A percentile compares a stretch with the other conserved stretches of the same genome.
Evolutionary conservation across 2,888 invertebrate genomes (phyloP).

Genomic region (Mythimna pallens): DNA sequence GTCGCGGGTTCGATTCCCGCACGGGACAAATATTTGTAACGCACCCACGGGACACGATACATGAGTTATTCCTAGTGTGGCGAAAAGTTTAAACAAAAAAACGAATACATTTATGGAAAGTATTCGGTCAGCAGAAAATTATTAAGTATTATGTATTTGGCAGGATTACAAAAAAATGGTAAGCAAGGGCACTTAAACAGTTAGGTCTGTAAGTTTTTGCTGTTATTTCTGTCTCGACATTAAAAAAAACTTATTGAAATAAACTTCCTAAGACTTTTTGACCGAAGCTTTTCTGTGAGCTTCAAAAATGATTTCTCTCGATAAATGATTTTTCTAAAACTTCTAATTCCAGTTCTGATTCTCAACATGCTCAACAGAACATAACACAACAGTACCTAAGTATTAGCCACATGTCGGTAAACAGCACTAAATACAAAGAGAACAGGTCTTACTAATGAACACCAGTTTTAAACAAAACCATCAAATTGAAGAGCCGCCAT

Average conservation of each 20-base stretch:
- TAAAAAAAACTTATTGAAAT: not conserved
- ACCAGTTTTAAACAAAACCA: slow-evolving; percentile 21
- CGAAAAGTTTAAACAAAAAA: no score
- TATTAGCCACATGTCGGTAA: not conserved
- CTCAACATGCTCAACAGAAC: not conserved
- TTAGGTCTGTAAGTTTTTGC: no score
- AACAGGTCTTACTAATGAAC: slow-evolving; percentile 39
- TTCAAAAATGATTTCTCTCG: not conserved
- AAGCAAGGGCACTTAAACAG: no score
- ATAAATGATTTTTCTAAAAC: not conserved
- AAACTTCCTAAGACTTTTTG: not conserved
- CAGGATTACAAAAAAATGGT: no score
- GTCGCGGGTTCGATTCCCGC: no score
- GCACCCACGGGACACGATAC: no score
- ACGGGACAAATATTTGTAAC: no score
- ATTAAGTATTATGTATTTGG: no score
- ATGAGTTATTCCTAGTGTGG: no score
- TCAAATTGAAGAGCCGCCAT: slow-evolving; percentile 16
- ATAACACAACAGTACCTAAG: not conserved
- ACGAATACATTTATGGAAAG: not conserved
- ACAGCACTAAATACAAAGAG: slow-evolving; percentile 1
- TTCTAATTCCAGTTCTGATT: not conserved
- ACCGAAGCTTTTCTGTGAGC: not conserved
- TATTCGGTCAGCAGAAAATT: no score
- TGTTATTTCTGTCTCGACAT: not conserved